Percentiles rank a stretch among this genome's conserved stretches.
Evolutionary conservation across 1,140 invertebrate genomes (phyloP).

Genomic region (Eufriesea mexicana): DNA sequence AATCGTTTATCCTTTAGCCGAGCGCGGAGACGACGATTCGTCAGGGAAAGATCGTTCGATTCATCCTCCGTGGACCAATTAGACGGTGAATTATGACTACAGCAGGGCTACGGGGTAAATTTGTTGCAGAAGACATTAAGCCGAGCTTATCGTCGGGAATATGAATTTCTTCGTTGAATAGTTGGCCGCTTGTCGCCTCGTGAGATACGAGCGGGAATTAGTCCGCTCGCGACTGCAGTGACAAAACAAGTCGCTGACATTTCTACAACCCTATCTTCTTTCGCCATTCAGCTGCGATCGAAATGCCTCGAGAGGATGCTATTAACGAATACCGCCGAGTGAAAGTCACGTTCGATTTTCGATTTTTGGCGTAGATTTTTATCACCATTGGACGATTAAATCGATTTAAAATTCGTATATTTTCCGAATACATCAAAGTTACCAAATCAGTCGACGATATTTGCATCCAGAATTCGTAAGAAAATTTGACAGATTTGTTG

Average conservation of each 20-base stretch:
- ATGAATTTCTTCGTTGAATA: constrained; percentile 11
- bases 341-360: background rate
- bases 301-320: background rate
- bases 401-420: too few species aligned
- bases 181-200: background rate
- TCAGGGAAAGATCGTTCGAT: background rate
- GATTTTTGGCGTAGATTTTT: too few species aligned
- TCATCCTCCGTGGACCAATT: background rate
- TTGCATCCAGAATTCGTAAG: too few species aligned
- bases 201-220: constrained; percentile 7
- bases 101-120: background rate
- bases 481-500: too few species aligned
- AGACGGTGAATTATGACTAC: background rate
- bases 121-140: background rate
- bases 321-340: background rate
- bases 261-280: background rate
- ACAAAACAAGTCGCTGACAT: constrained; percentile 9
- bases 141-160: constrained; percentile 6
- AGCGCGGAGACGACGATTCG: background rate
- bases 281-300: background rate
- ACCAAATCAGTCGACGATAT: too few species aligned
- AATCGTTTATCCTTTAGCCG: background rate
- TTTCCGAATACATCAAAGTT: too few species aligned
- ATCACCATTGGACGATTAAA: too few species aligned
- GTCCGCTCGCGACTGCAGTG: background rate